Evolutionary conservation across 2,113 vertebrate genomes (phyloP).

Genomic region (Myrmecophaga tridactyla): DNA sequence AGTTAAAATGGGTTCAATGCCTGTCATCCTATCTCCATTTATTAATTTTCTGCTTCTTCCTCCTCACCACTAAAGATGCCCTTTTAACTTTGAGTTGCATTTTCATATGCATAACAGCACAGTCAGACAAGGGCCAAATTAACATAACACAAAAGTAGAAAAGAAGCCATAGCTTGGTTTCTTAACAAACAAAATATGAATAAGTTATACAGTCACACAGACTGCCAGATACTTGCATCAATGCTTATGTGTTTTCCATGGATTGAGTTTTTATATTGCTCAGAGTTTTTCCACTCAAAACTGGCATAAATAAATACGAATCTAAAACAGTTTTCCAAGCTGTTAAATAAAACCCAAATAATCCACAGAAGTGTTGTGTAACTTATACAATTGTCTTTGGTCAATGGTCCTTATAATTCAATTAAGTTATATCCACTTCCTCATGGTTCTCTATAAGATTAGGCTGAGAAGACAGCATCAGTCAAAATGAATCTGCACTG

Average conservation of each 20-base stretch:
- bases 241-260: background rate
- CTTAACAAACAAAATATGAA: constrained; percentile 30
- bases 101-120: constrained; percentile 20
- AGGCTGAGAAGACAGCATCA: background rate
- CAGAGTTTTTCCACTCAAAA: background rate
- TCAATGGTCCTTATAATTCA: background rate
- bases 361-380: background rate
- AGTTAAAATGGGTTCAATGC: background rate
- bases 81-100: background rate
- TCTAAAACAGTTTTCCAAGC: background rate
- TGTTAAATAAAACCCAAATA: background rate
- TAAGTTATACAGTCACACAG: background rate
- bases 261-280: background rate
- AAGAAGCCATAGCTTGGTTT: background rate
- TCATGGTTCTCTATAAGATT: background rate
- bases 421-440: background rate
- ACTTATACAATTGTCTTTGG: background rate
- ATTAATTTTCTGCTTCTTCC: background rate
- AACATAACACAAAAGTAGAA: constrained; percentile 45
- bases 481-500: background rate
- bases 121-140: constrained; percentile 32
- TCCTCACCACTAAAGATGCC: background rate
- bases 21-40: background rate
- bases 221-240: background rate
- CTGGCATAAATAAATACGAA: background rate